A percentile compares a stretch with the other conserved stretches of the same genome.
phyloP scores from a whole-genome alignment of 2,113 vertebrate species.

The Tautogolabrus adspersus region DNA sequence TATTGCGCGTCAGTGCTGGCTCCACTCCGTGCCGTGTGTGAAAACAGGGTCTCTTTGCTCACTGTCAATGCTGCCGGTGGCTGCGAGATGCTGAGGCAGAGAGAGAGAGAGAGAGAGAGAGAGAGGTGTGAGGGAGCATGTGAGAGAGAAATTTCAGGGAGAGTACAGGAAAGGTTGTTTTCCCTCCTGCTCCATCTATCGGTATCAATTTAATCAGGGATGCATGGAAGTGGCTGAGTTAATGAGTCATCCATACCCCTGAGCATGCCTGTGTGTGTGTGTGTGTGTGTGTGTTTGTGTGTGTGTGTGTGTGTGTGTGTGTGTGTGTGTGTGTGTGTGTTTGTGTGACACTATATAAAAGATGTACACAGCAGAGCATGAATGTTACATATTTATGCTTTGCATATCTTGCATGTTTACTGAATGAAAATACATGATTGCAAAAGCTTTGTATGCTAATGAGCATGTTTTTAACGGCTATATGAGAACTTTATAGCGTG shows the following conservation, averaged over 20 bases:
- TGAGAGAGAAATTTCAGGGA: slow-evolving; percentile 41
- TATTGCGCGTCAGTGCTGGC: slow-evolving; percentile 38
- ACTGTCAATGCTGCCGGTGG: slow-evolving; percentile 60
- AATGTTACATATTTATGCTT: slow-evolving; percentile 10
- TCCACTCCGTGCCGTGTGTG: slow-evolving; percentile 52
- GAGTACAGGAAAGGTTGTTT: slow-evolving; percentile 44
- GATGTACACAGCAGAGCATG: neutral
- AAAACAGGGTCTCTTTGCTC: slow-evolving; percentile 55
- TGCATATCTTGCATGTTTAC: slow-evolving; percentile 14
- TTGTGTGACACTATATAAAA: neutral
- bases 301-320: neutral
- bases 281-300: neutral
- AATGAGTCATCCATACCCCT: slow-evolving; percentile 57
- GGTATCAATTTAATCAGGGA: slow-evolving; percentile 58
- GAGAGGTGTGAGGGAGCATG: slow-evolving; percentile 25
- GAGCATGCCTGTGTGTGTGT: neutral
- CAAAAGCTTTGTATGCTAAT: slow-evolving; percentile 22
- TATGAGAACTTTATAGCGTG: slow-evolving; percentile 12
- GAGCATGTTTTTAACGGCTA: neutral
- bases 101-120: neutral
- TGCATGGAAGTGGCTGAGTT: slow-evolving; percentile 38
- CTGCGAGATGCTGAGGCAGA: slow-evolving; percentile 69
- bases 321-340: too few relatives aligned
- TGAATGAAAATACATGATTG: neutral
- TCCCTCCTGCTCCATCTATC: slow-evolving; percentile 54